Percentiles rank a stretch among this genome's conserved stretches.
Evolutionary conservation across 2,888 invertebrate genomes (phyloP).

Genomic region (Microplitis manilae): DNA sequence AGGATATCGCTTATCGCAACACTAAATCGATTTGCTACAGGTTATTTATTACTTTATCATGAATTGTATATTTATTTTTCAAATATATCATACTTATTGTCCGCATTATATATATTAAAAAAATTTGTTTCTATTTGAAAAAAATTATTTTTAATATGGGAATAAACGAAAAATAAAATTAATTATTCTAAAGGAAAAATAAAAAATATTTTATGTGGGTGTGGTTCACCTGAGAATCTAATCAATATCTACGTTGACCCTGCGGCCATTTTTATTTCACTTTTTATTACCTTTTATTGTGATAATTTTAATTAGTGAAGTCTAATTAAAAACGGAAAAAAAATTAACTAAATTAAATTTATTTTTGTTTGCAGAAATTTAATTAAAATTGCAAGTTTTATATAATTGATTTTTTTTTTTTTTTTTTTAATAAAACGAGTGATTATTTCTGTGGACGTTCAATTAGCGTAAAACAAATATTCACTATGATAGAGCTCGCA

Average conservation of each 20-base stretch:
- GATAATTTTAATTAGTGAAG: not conserved
- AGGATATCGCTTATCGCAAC: not conserved
- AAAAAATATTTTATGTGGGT: constrained; percentile 48
- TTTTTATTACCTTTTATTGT: not conserved
- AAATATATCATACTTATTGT: constrained; percentile 4
- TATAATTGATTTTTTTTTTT: too few species aligned
- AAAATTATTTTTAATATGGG: not conserved
- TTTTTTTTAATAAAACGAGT: too few species aligned
- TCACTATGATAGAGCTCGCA: too few species aligned
- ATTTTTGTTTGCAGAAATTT: too few species aligned
- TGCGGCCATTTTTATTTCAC: constrained; percentile 50
- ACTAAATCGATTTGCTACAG: not conserved
- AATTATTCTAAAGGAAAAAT: not conserved
- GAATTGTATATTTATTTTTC: not conserved
- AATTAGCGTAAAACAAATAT: too few species aligned
- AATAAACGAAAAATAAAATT: not conserved
- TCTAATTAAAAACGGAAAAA: not conserved
- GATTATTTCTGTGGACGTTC: too few species aligned
- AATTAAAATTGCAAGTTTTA: too few species aligned
- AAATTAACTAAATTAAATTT: too few species aligned
- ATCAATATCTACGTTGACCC: constrained; percentile 61
- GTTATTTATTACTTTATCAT: constrained; percentile 34
- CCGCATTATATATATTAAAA: not conserved
- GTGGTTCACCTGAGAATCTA: constrained; percentile 62
- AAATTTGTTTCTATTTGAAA: not conserved